Conservation (phyloP, 1,140 invertebrate genomes). For the Drosophila sulfurigaster region DNA sequence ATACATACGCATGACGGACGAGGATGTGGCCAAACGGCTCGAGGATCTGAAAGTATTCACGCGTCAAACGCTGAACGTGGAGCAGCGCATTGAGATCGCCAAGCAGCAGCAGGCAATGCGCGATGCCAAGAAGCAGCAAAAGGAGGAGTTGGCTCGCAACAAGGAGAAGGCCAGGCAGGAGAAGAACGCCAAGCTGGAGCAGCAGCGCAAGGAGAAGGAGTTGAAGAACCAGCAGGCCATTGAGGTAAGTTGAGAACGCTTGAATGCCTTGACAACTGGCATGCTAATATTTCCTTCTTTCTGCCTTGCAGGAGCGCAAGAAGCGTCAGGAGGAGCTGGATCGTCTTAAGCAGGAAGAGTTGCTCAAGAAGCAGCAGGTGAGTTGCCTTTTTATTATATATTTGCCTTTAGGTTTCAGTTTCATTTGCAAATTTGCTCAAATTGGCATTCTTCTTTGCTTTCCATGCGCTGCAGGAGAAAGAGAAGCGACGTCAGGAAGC, state of each 20-base stretch:
- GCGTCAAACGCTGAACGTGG: constrained; percentile 87
- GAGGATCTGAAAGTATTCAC: constrained; percentile 84
- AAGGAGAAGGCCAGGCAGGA: constrained; percentile 87
- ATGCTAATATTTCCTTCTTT: constrained; percentile 59
- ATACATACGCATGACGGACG: constrained; percentile 87
- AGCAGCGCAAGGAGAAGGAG: constrained; percentile 90
- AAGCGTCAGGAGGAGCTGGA: constrained; percentile 94
- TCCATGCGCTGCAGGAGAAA: constrained; percentile 87
- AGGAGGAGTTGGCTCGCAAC: constrained; percentile 85
- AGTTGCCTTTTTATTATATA: constrained; percentile 12
- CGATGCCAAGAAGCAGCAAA: constrained; percentile 87
- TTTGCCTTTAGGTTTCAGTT: neutral
- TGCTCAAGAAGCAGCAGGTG: constrained; percentile 93
- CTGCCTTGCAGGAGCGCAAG: constrained; percentile 89
- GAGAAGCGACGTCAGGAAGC: constrained; percentile 95
- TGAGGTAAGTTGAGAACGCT: constrained; percentile 85
- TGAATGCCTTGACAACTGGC: neutral
- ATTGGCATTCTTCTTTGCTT: constrained; percentile 79
- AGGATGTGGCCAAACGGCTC: constrained; percentile 87
- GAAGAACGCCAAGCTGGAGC: constrained; percentile 91
- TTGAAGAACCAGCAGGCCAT: constrained; percentile 90
- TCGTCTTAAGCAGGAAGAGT: constrained; percentile 93
- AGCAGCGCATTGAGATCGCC: constrained; percentile 89
- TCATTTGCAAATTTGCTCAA: constrained; percentile 9
- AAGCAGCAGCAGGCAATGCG: constrained; percentile 88